These are phyloP conservation scores for Troglohyphantes excavatus DNA, from an alignment of 2,888 invertebrate genomes.

Conservation along the genomic window DNA sequence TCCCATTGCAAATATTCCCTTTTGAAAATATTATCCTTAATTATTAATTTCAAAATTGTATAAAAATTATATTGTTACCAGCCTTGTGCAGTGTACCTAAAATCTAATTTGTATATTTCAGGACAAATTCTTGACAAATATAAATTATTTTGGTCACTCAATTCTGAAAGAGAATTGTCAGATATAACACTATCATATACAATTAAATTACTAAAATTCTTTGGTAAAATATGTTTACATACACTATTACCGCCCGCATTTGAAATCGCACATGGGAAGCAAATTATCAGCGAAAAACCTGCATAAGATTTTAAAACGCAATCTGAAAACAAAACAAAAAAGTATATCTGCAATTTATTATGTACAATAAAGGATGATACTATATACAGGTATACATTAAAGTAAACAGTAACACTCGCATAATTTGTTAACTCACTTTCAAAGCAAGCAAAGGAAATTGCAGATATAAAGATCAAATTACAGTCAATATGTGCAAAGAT, in stretches of 20 bases:
- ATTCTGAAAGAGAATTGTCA: too few species aligned
- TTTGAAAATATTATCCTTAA: too few species aligned
- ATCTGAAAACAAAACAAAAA: constrained; percentile 25
- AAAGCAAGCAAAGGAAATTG: constrained; percentile 25
- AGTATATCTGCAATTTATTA: constrained; percentile 34
- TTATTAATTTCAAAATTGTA: too few species aligned
- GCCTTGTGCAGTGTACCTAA: too few species aligned
- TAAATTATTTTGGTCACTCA: too few species aligned
- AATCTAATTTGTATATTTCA: too few species aligned
- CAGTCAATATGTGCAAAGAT: constrained; percentile 39
- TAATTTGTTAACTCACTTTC: constrained; percentile 24
- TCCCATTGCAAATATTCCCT: too few species aligned
- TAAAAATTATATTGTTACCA: too few species aligned
- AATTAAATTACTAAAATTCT: not conserved
- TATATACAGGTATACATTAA: constrained; percentile 72
- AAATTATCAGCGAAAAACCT: constrained; percentile 15
- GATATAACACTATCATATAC: not conserved
- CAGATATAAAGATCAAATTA: constrained; percentile 22
- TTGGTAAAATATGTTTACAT: not conserved
- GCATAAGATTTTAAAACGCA: constrained; percentile 26
- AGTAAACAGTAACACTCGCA: constrained; percentile 50
- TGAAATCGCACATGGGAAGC: not conserved
- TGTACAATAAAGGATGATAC: constrained; percentile 64
- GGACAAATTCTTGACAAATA: too few species aligned
- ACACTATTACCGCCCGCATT: not conserved